phyloP scores from a whole-genome alignment of 2,113 vertebrate genomes.

The Hirundichthys speculiger region DNA sequence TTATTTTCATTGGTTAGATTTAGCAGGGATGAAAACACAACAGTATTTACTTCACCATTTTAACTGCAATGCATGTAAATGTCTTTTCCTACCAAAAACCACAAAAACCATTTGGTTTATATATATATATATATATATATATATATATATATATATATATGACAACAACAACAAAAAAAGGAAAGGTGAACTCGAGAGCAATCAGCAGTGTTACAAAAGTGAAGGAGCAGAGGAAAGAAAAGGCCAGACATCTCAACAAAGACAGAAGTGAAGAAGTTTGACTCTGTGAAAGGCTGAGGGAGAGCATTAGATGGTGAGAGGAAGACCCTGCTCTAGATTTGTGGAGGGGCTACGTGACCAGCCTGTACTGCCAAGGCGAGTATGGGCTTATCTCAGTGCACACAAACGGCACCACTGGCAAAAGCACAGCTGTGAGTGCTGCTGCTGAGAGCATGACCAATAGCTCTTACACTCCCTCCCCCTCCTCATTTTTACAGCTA shows the following conservation, averaged over 20 bases:
- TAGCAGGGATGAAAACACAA: no score
- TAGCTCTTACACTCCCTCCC: conserved; percentile 38
- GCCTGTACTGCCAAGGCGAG: conserved; percentile 56
- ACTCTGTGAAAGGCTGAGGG: conserved; percentile 12
- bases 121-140: no score
- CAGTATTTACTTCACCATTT: no score
- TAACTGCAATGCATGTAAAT: no score
- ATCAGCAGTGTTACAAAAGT: conserved; percentile 6
- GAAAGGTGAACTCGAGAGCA: conserved; percentile 7
- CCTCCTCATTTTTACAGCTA: conserved; percentile 19
- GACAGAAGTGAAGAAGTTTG: conserved; percentile 1
- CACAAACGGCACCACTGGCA: conserved; percentile 74
- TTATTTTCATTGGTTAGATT: no score
- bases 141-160: no score
- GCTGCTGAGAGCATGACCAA: conserved; percentile 61
- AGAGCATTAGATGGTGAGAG: conserved; percentile 23
- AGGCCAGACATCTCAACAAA: conserved; percentile 9
- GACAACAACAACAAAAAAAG: no score
- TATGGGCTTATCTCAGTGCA: conserved; percentile 67
- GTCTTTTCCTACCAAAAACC: no score
- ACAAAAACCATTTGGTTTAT: no score
- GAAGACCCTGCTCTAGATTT: conserved; percentile 53
- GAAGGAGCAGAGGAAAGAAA: conserved; percentile 1
- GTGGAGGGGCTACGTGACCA: conserved; percentile 57
- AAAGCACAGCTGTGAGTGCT: conserved; percentile 49